Conservation (phyloP, 1,140 invertebrate species). For the Sminthurinus signatus region DNA sequence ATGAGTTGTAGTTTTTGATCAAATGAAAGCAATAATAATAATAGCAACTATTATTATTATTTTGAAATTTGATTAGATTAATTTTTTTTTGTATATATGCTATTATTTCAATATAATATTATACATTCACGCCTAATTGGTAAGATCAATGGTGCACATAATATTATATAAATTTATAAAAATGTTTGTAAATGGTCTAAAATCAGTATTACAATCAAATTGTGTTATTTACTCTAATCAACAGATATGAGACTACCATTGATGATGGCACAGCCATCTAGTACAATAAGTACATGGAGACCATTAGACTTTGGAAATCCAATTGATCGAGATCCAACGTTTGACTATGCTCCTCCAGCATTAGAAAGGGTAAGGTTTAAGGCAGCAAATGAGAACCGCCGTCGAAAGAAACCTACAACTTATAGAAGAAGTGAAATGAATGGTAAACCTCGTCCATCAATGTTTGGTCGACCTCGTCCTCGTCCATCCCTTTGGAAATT, state of each 20-base stretch:
- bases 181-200: too few relatives aligned
- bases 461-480: not conserved
- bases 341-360: constrained; percentile 36
- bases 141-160: too few relatives aligned
- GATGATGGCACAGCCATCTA: constrained; percentile 9
- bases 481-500: constrained; percentile 23
- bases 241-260: constrained; percentile 3
- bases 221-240: not conserved
- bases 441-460: constrained; percentile 1
- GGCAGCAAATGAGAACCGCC: not conserved
- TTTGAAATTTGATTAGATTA: too few relatives aligned
- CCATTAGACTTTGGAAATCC: constrained; percentile 33
- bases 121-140: too few relatives aligned
- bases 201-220: too few relatives aligned
- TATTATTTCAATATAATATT: too few relatives aligned
- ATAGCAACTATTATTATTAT: too few relatives aligned
- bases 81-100: too few relatives aligned
- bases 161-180: too few relatives aligned
- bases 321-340: constrained; percentile 32
- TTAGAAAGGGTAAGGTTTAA: constrained; percentile 25
- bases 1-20: too few relatives aligned
- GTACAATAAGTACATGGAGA: constrained; percentile 17
- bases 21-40: too few relatives aligned
- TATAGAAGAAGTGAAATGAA: not conserved
- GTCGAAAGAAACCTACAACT: not conserved